Conservation (phyloP, 2,113 vertebrate genomes). For the Hippocampus abdominalis region DNA sequence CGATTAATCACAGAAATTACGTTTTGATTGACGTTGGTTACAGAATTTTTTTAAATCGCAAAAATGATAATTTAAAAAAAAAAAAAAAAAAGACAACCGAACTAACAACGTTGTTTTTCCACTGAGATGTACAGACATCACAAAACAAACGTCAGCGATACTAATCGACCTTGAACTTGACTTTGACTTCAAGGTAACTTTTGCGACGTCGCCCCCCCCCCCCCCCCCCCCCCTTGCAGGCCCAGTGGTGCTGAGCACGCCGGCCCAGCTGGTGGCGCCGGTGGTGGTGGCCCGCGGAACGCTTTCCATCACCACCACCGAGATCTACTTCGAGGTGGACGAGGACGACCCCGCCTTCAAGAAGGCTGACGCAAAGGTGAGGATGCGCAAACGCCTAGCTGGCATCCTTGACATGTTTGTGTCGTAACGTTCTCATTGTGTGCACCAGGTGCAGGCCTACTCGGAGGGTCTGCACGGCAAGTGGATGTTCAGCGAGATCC, state of each 20-base stretch:
- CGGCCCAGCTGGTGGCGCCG: conserved; percentile 95
- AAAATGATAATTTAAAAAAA: too few species aligned
- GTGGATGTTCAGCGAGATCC: conserved; percentile 99
- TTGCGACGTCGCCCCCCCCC: not conserved
- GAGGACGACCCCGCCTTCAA: conserved; percentile 92
- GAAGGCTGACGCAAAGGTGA: conserved; percentile 90
- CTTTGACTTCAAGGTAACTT: not conserved
- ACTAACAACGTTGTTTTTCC: not conserved
- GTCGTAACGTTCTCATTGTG: not conserved
- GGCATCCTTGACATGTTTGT: not conserved
- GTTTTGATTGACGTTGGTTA: not conserved
- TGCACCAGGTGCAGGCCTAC: conserved; percentile 86
- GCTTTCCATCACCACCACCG: conserved; percentile 95
- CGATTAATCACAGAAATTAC: not conserved
- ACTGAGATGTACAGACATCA: not conserved
- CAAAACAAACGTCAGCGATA: not conserved
- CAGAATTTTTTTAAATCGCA: not conserved
- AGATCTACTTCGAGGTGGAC: conserved; percentile 99
- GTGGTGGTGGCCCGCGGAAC: conserved; percentile 94
- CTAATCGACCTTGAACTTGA: not conserved
- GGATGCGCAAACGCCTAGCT: conserved; percentile 18
- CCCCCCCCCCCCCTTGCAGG: conserved; percentile 65
- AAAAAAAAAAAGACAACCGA: too few species aligned
- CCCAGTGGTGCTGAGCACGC: conserved; percentile 94
- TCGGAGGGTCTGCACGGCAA: conserved; percentile 97